Evolutionary conservation across 2,888 invertebrate genomes (phyloP).

Genomic region (Geophilus truncorum): DNA sequence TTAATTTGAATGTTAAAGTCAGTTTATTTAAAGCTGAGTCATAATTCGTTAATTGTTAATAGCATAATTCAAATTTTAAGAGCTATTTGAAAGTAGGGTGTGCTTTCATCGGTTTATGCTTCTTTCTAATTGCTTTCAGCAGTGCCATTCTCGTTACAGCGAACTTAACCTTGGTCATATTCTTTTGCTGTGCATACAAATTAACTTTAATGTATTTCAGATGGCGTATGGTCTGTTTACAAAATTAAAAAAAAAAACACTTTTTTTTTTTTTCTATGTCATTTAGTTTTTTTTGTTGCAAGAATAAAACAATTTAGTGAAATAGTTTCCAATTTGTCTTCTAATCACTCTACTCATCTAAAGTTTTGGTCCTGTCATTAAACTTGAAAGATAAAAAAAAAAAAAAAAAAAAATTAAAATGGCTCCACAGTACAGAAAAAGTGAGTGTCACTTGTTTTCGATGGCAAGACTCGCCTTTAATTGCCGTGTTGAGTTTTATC

Average conservation of each 20-base stretch:
- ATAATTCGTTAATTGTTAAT: too few relatives aligned
- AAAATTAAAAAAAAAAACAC: background rate
- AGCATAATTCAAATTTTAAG: background rate
- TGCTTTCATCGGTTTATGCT: background rate
- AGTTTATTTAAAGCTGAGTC: too few relatives aligned
- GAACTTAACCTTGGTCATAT: background rate
- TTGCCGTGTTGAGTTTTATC: background rate
- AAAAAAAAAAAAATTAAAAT: background rate
- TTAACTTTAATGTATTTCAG: background rate
- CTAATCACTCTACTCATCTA: background rate
- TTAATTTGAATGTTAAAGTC: too few relatives aligned
- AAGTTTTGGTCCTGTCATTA: background rate
- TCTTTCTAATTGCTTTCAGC: background rate
- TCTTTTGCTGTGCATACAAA: background rate
- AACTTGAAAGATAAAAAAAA: conserved; percentile 6
- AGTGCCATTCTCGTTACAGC: background rate
- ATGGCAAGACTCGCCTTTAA: background rate
- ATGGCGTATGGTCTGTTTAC: background rate
- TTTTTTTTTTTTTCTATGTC: background rate
- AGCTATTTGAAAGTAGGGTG: background rate
- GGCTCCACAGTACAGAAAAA: background rate
- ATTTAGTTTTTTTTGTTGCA: background rate
- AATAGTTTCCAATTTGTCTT: background rate
- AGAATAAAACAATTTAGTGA: background rate
- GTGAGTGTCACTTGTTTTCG: background rate